Percentiles rank a stretch among this genome's conserved stretches.
These are phyloP conservation scores for Lerema accius DNA, from an alignment of 1,140 invertebrate species.

Conservation along the genomic window DNA sequence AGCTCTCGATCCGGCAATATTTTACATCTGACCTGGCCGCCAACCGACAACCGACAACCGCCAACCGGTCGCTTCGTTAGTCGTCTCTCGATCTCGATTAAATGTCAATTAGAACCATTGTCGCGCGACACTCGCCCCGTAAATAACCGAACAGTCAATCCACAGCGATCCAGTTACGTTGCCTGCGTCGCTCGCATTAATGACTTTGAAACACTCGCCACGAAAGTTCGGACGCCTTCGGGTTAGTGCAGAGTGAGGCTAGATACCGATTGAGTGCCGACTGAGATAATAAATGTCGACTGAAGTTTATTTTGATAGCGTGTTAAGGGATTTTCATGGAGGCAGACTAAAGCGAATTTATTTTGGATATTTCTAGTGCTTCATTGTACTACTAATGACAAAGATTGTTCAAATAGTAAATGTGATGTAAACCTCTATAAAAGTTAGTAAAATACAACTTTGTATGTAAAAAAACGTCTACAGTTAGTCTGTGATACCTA, in stretches of 20 bases:
- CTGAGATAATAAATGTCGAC: neutral
- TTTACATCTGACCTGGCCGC: conserved; percentile 35
- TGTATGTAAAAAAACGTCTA: too few species aligned
- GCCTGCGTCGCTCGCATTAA: conserved; percentile 49
- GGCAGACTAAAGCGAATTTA: too few species aligned
- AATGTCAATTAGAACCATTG: conserved; percentile 73
- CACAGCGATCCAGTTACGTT: conserved; percentile 46
- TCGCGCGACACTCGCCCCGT: conserved; percentile 52
- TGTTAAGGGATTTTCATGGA: too few species aligned
- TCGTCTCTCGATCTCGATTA: conserved; percentile 56
- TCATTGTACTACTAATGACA: too few species aligned
- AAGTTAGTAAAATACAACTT: too few species aligned
- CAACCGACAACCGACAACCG: conserved; percentile 38
- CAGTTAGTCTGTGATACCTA: too few species aligned
- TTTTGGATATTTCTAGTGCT: too few species aligned
- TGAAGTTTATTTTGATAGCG: too few species aligned
- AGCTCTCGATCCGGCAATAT: conserved; percentile 26
- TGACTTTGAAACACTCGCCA: conserved; percentile 37
- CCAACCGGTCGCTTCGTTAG: conserved; percentile 58
- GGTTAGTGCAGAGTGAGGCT: neutral
- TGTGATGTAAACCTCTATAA: too few species aligned
- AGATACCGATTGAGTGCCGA: neutral
- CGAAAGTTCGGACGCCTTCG: conserved; percentile 2
- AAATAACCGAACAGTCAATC: conserved; percentile 57
- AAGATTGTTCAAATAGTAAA: too few species aligned